Evolutionary conservation across 2,797 vertebrate species (phyloP).

Genomic region (Silurus lanzhouensis): DNA sequence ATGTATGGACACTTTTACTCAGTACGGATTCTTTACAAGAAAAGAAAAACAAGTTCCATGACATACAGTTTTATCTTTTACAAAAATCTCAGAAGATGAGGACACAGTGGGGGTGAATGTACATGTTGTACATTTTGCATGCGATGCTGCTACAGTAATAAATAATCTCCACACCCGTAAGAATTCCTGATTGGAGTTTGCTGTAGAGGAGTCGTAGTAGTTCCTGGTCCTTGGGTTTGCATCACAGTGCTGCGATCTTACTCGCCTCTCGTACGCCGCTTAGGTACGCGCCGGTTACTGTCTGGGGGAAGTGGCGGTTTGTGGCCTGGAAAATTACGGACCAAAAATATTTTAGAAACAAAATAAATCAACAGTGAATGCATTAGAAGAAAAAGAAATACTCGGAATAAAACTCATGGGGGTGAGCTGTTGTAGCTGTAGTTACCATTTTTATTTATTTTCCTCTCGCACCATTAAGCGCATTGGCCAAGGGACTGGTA

Average conservation of each 20-base stretch:
- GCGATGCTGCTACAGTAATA: slow-evolving; percentile 12
- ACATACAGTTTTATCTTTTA: neutral
- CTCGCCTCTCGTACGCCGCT: slow-evolving; percentile 96
- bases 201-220: slow-evolving; percentile 2
- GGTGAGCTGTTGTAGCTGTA: neutral
- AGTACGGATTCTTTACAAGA: neutral
- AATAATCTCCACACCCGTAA: neutral
- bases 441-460: too few species aligned
- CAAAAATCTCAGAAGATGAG: neutral
- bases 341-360: neutral
- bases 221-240: neutral
- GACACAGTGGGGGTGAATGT: neutral
- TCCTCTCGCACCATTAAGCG: too few species aligned
- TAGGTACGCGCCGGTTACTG: slow-evolving; percentile 95
- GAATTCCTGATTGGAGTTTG: slow-evolving; percentile 5
- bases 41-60: neutral
- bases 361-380: neutral
- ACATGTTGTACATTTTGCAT: neutral
- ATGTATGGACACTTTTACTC: neutral
- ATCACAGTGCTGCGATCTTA: slow-evolving; percentile 89
- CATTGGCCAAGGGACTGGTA: too few species aligned
- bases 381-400: neutral
- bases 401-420: neutral
- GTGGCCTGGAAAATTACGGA: slow-evolving; percentile 79
- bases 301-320: slow-evolving; percentile 97